Base-by-base conservation (phyloP, 2,113 vertebrate genomes). In the Formicarius rufipectus region DNA sequence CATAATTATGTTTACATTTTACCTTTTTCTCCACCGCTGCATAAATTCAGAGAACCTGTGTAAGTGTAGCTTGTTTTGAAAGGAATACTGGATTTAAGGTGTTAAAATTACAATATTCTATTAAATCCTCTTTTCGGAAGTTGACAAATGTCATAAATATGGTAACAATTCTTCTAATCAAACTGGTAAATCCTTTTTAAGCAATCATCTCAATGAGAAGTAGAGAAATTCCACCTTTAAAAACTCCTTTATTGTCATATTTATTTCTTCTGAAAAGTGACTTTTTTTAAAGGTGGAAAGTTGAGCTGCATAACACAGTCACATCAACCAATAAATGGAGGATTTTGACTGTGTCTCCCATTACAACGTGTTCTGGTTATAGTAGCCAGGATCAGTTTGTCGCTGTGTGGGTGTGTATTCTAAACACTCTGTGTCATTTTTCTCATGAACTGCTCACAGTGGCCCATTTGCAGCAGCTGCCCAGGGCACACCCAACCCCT, bases 131-230 rank as follows among this genome's bases (percentile, higher is more conserved):
- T 78, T 92, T 93, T 90, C 49, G 68, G 13, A 88, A 93, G 80
- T 74, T 88, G 55, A 68, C 81, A 89, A 86, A 79, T 40, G 40
- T 89, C 49, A 87, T 40, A 84, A 60, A 75, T 10, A 24, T 35
- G 56, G 35, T 66, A 90, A 86, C 87, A 93, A 87, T 60, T 25
- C 60, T 87, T 72, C 87, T 92, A 94, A 96, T 94, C 76, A 89
- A 92, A 95, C 31, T 56, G 35, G 82, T 84, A 35, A 71, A 75
- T 78, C 81, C 35, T 84, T 93, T 90, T 69, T 84, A 84, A 94
- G 58, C n/a, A 87, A 31, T 77, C 53, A 84, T 68, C 55, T 81
- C 68, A 92, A 94, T 76, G 17, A 73, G 63, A 85, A 90, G 37
- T 47, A 94, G 44, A 91, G 58, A 90, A 83, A 78, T 50, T 84